These are phyloP conservation scores for Acanthosepion pharaonis DNA, from an alignment of 2,888 invertebrate genomes.

Conservation along the genomic window DNA sequence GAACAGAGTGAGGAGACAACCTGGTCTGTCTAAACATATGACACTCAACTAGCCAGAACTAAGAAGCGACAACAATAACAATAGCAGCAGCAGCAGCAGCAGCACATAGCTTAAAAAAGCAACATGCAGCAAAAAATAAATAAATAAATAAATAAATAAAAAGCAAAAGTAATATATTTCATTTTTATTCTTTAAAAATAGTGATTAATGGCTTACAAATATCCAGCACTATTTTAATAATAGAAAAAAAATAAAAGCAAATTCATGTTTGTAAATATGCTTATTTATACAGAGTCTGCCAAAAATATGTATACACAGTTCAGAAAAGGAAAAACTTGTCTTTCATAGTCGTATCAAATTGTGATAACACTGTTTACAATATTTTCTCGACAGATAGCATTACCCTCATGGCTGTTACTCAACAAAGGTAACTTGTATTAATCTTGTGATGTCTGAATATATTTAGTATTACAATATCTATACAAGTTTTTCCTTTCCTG, in stretches of 20 bases:
- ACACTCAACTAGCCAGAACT: conserved; percentile 6
- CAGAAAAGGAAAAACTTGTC: too few species aligned
- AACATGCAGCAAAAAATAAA: not conserved
- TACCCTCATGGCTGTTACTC: too few species aligned
- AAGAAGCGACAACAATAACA: not conserved
- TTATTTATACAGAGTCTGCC: too few species aligned
- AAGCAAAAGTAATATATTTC: not conserved
- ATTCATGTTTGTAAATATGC: not conserved
- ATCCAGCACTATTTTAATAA: not conserved
- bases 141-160: not conserved
- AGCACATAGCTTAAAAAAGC: not conserved
- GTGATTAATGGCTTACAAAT: not conserved
- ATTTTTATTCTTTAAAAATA: not conserved
- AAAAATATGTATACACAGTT: too few species aligned
- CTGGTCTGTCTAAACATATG: conserved; percentile 22
- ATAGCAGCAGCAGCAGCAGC: not conserved
- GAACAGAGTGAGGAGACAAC: not conserved
- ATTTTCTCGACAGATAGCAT: too few species aligned
- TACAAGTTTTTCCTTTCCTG: too few species aligned
- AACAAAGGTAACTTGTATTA: too few species aligned
- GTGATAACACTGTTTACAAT: too few species aligned
- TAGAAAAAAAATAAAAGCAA: not conserved
- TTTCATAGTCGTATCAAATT: too few species aligned
- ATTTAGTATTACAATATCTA: too few species aligned
- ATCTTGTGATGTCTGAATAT: too few species aligned